Conservation (phyloP, 2,888 invertebrate species). For the Nomada fabriciana region DNA sequence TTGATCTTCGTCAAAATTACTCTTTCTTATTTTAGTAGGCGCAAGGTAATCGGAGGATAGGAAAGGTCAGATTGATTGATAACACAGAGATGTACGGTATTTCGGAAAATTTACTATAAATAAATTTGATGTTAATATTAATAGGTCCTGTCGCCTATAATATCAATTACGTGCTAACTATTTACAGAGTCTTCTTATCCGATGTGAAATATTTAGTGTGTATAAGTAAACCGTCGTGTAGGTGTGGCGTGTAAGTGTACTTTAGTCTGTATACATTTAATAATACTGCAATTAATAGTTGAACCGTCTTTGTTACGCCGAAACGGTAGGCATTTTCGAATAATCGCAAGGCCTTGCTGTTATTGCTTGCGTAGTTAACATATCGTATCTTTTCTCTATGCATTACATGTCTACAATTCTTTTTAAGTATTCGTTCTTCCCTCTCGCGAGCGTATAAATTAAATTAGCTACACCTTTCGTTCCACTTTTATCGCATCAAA, state of each 20-base stretch:
- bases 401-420: slow-evolving; percentile 21
- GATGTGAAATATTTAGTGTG: slow-evolving; percentile 62
- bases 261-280: slow-evolving; percentile 81
- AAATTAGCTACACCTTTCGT: slow-evolving; percentile 23
- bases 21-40: neutral
- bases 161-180: slow-evolving; percentile 79
- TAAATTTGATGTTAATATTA: slow-evolving; percentile 81
- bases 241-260: slow-evolving; percentile 50
- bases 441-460: slow-evolving; percentile 60
- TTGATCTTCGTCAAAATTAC: neutral
- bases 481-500: neutral
- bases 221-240: slow-evolving; percentile 64
- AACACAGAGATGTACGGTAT: slow-evolving; percentile 62
- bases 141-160: slow-evolving; percentile 77
- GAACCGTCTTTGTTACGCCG: slow-evolving; percentile 73
- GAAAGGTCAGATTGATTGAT: slow-evolving; percentile 20
- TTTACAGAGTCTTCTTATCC: slow-evolving; percentile 81
- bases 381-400: slow-evolving; percentile 36
- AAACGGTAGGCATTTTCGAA: slow-evolving; percentile 71
- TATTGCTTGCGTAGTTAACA: slow-evolving; percentile 72
- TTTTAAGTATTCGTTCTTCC: slow-evolving; percentile 45
- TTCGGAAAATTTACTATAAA: slow-evolving; percentile 83
- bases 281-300: slow-evolving; percentile 84
- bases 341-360: slow-evolving; percentile 71
- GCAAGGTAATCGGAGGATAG: neutral